phyloP scores from a whole-genome alignment of 2,797 vertebrate genomes.

The Gymnoscopelus braueri region DNA sequence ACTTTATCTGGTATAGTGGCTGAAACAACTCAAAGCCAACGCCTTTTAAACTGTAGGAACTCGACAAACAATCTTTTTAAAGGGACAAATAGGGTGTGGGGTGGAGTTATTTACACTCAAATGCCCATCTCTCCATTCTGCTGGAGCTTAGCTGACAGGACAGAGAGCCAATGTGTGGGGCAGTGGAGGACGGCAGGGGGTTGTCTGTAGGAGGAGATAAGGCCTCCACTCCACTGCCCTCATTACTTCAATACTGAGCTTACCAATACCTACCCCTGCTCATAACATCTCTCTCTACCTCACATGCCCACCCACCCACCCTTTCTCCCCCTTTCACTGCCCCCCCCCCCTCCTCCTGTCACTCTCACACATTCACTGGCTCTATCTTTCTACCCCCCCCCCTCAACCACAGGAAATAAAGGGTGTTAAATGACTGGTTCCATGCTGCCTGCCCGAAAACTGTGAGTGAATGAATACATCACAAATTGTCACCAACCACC shows the following conservation, averaged over 20 bases:
- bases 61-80: slow-evolving; percentile 32
- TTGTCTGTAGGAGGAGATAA: slow-evolving; percentile 57
- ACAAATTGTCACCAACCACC: slow-evolving; percentile 16
- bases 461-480: slow-evolving; percentile 69
- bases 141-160: slow-evolving; percentile 23
- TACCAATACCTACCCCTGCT: slow-evolving; percentile 8
- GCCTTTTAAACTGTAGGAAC: slow-evolving; percentile 25
- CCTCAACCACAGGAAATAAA: slow-evolving; percentile 54
- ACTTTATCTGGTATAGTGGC: slow-evolving; percentile 15
- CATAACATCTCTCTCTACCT: slow-evolving; percentile 25
- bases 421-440: slow-evolving; percentile 75
- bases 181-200: slow-evolving; percentile 54
- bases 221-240: slow-evolving; percentile 46
- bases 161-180: slow-evolving; percentile 50
- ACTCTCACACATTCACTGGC: slow-evolving; percentile 9
- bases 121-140: slow-evolving; percentile 45
- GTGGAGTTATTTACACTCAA: slow-evolving; percentile 61
- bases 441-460: slow-evolving; percentile 76
- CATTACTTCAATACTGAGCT: slow-evolving; percentile 14
- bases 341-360: not conserved
- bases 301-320: slow-evolving; percentile 9
- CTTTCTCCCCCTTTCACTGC: not conserved
- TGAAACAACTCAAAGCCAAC: slow-evolving; percentile 45
- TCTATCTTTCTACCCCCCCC: slow-evolving; percentile 50
- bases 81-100: slow-evolving; percentile 37